Conservation (phyloP, 2,113 vertebrate genomes). For the Psilopsiagon aurifrons region DNA sequence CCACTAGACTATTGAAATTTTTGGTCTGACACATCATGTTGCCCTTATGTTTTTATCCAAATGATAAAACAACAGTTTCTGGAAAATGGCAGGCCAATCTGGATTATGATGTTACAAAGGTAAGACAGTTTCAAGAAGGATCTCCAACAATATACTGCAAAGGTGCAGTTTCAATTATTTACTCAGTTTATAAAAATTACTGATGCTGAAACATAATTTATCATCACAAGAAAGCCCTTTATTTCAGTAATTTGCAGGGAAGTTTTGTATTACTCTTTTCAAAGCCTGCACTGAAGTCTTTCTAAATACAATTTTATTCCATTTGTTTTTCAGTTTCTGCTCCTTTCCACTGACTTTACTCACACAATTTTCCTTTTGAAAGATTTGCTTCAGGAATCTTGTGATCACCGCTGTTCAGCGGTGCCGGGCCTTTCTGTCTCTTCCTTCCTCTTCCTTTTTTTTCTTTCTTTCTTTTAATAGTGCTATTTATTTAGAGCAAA, state of each 20-base stretch:
- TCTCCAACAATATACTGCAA: not conserved
- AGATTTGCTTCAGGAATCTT: slow-evolving; percentile 23
- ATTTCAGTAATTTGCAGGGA: not conserved
- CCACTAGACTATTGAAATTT: not conserved
- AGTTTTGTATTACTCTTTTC: not conserved
- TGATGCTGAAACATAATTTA: not conserved
- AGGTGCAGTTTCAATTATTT: not conserved
- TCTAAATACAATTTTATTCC: not conserved
- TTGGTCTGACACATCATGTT: not conserved
- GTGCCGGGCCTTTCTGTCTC: not conserved
- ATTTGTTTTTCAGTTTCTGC: not conserved
- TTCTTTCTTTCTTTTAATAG: slow-evolving; percentile 39
- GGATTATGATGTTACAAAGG: not conserved
- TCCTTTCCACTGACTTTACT: not conserved
- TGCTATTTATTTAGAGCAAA: slow-evolving; percentile 4
- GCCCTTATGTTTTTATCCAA: not conserved
- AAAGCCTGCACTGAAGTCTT: not conserved
- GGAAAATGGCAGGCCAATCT: not conserved
- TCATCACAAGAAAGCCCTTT: not conserved
- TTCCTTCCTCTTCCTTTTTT: slow-evolving; percentile 47
- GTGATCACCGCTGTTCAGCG: slow-evolving; percentile 9
- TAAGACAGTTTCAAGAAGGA: not conserved
- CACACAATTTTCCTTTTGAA: not conserved
- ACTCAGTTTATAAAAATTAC: not conserved
- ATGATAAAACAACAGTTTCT: not conserved